Evolutionary conservation across 2,113 vertebrate species (phyloP).

Genomic region (Apaloderma vittatum): DNA sequence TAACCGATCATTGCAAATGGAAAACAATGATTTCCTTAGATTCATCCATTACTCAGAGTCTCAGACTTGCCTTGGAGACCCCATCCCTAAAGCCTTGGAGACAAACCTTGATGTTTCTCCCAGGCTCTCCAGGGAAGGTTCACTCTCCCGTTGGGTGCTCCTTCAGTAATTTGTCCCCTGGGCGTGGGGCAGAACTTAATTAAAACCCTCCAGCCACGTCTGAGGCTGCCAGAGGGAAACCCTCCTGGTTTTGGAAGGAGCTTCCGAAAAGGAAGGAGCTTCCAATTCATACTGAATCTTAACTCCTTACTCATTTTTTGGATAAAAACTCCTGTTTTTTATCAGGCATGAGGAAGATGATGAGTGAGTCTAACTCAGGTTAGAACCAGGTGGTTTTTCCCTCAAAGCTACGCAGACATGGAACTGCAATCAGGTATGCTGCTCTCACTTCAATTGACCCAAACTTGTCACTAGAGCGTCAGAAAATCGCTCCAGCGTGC

Average conservation of each 20-base stretch:
- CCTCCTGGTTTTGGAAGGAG: rapidly evolving
- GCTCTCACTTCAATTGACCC: not conserved
- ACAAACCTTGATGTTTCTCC: rapidly evolving
- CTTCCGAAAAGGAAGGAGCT: not conserved
- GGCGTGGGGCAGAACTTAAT: not conserved
- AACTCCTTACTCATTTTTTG: not conserved
- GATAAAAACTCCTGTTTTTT: not conserved
- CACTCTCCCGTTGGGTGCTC: not conserved
- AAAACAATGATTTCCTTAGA: not conserved
- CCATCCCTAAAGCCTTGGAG: not conserved
- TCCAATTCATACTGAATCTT: not conserved
- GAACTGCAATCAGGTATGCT: not conserved
- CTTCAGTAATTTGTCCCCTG: not conserved
- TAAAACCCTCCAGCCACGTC: rapidly evolving
- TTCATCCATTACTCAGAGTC: not conserved
- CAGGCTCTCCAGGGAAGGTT: not conserved
- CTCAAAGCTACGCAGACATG: not conserved
- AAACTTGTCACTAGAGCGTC: not conserved
- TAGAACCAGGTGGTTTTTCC: not conserved
- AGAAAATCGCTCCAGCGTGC: rapidly evolving
- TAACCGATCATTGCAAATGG: not conserved
- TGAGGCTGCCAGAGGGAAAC: rapidly evolving
- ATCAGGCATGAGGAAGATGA: not conserved
- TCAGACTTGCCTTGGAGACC: rapidly evolving
- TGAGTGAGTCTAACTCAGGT: not conserved